Evolutionary conservation across 2,888 invertebrate genomes (phyloP).

Genomic region (Acleris laterana): DNA sequence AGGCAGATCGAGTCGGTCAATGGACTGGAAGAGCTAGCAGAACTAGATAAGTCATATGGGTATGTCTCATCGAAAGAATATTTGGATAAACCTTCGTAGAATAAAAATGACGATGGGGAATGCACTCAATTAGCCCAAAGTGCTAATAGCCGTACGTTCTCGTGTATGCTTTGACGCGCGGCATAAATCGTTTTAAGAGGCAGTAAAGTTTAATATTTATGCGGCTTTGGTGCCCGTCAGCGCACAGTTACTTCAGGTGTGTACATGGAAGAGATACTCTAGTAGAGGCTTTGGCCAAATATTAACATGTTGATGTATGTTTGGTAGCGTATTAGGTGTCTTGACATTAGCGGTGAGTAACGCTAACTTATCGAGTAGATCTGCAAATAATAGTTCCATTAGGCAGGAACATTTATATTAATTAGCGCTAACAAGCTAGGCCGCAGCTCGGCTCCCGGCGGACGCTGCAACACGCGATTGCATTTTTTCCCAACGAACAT

Average conservation of each 20-base stretch:
- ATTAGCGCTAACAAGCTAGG: conserved; percentile 52
- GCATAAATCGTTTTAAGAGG: conserved; percentile 35
- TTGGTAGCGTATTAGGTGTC: conserved; percentile 36
- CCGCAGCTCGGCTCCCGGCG: conserved; percentile 43
- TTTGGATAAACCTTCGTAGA: too few species aligned
- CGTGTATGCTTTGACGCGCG: conserved; percentile 25
- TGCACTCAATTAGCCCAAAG: conserved; percentile 30
- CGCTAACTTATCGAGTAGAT: conserved; percentile 16
- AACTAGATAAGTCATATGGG: not conserved
- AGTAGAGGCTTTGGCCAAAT: conserved; percentile 18
- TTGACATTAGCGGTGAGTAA: conserved; percentile 14
- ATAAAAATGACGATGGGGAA: conserved; percentile 5
- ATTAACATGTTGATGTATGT: conserved; percentile 42
- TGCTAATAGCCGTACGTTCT: conserved; percentile 29
- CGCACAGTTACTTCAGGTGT: conserved; percentile 45
- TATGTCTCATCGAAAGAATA: not conserved
- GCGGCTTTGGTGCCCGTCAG: conserved; percentile 51
- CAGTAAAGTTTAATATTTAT: conserved; percentile 56
- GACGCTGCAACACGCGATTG: conserved; percentile 21
- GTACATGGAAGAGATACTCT: conserved; percentile 41
- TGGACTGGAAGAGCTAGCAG: conserved; percentile 13
- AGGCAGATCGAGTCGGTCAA: conserved; percentile 32
- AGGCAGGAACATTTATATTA: conserved; percentile 47
- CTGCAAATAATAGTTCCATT: conserved; percentile 35
- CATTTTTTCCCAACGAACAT: conserved; percentile 48